Evolutionary conservation across 2,797 vertebrate species (phyloP).

Genomic region (Iguana delicatissima): DNA sequence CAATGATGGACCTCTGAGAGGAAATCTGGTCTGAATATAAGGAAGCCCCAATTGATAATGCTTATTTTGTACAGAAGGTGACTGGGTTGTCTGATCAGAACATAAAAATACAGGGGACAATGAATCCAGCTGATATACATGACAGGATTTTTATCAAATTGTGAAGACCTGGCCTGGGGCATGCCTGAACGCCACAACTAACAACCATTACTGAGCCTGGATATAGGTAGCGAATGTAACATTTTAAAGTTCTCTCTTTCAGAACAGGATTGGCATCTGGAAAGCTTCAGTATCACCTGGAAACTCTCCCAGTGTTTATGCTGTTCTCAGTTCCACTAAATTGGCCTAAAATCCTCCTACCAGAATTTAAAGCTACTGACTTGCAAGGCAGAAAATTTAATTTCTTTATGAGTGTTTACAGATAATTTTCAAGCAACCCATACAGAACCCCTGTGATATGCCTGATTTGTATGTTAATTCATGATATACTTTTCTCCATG

Average conservation of each 20-base stretch:
- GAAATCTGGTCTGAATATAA: not conserved
- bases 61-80: not conserved
- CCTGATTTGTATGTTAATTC: not conserved
- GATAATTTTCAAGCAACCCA: not conserved
- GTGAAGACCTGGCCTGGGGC: not conserved
- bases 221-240: not conserved
- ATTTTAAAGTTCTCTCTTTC: constrained; percentile 5
- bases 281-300: not conserved
- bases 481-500: not conserved
- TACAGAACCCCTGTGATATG: too few relatives aligned
- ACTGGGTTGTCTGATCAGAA: not conserved
- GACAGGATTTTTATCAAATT: not conserved
- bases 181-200: not conserved
- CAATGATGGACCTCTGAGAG: not conserved
- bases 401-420: not conserved
- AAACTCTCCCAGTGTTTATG: not conserved
- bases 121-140: not conserved
- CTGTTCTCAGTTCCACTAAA: not conserved
- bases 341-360: not conserved
- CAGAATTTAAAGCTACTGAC: constrained; percentile 8
- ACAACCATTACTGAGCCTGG: not conserved
- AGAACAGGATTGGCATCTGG: not conserved
- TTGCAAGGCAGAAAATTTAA: not conserved
- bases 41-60: not conserved
- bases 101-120: not conserved